phyloP scores from a whole-genome alignment of 2,888 invertebrate genomes.

The Ptilodon capucinus region DNA sequence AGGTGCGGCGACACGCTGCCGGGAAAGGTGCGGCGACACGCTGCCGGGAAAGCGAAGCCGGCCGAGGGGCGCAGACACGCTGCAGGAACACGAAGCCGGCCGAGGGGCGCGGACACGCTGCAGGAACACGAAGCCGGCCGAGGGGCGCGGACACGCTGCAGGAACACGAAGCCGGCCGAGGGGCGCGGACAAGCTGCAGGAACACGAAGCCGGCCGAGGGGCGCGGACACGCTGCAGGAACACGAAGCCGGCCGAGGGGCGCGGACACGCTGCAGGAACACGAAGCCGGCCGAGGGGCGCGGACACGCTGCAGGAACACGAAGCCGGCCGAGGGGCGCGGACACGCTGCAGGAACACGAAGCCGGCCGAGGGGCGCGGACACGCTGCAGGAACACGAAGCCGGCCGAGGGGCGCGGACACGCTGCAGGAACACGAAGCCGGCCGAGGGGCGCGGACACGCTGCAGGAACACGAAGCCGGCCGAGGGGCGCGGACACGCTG shows the following conservation, averaged over 20 bases:
- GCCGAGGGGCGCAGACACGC: background rate
- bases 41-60: background rate
- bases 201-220: background rate
- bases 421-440: background rate
- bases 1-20: background rate
- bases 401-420: background rate
- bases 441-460: background rate
- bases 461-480: background rate
- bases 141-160: constrained; percentile 1
- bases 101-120: background rate
- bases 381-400: too few relatives aligned
- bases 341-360: background rate
- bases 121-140: background rate
- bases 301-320: background rate
- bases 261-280: background rate
- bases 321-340: background rate
- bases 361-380: background rate
- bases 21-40: background rate
- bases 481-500: background rate
- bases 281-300: background rate
- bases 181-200: constrained; percentile 2
- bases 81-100: background rate
- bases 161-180: constrained; percentile 1
- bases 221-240: background rate
- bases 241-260: background rate